A percentile compares a stretch with the other conserved stretches of the same genome.
These are phyloP conservation scores for Yasuhikotakia modesta DNA, from an alignment of 2,797 vertebrate species.

Conservation along the genomic window DNA sequence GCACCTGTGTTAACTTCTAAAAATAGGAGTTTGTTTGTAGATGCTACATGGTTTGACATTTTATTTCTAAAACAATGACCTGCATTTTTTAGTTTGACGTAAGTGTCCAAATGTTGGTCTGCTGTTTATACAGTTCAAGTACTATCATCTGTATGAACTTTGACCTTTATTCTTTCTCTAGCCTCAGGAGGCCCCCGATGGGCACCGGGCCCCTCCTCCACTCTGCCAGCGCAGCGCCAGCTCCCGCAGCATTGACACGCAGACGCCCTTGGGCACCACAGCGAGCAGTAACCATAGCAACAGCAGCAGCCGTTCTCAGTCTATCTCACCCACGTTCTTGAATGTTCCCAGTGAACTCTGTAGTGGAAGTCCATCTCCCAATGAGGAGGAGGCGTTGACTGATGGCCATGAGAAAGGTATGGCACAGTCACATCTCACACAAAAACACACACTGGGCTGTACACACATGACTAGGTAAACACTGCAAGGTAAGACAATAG, in stretches of 20 bases:
- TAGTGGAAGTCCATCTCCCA: constrained; percentile 78
- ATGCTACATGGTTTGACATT: not conserved
- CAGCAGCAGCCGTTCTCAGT: constrained; percentile 86
- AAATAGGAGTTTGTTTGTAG: not conserved
- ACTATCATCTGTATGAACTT: not conserved
- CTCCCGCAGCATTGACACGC: constrained; percentile 85
- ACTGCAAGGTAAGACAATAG: not conserved
- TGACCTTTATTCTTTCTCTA: constrained; percentile 48
- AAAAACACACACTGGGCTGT: constrained; percentile 1
- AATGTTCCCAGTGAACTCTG: constrained; percentile 77
- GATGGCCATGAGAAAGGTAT: constrained; percentile 86
- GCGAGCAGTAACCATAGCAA: constrained; percentile 73
- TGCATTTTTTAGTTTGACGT: not conserved
- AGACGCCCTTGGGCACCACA: constrained; percentile 80
- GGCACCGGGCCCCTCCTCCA: constrained; percentile 80
- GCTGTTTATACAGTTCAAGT: not conserved
- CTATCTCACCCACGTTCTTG: constrained; percentile 83
- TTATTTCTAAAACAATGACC: not conserved
- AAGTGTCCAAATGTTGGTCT: not conserved
- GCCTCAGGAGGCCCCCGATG: constrained; percentile 85
- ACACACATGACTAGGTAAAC: not conserved
- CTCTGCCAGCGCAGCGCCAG: constrained; percentile 78
- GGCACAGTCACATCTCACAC: not conserved
- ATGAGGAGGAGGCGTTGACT: constrained; percentile 75
- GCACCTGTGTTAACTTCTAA: not conserved